Evolutionary conservation across 2,888 invertebrate species (phyloP).

Genomic region (Didymodactylos carnosus): DNA sequence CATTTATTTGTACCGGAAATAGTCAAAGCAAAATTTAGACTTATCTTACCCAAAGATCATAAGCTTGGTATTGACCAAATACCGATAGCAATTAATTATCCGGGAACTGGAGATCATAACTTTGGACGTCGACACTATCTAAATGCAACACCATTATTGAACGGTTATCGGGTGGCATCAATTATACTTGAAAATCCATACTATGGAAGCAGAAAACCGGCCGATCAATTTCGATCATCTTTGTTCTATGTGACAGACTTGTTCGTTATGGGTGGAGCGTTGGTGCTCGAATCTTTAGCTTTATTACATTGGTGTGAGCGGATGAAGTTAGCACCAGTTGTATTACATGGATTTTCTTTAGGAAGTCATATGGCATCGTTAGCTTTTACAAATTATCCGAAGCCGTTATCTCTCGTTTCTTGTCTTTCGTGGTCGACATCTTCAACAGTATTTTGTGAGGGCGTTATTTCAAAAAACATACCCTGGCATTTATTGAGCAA

Average conservation of each 20-base stretch:
- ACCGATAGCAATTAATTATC: constrained; percentile 50
- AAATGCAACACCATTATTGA: constrained; percentile 70
- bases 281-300: neutral
- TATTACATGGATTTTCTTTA: constrained; percentile 48
- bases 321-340: constrained; percentile 62
- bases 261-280: constrained; percentile 80
- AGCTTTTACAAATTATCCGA: neutral
- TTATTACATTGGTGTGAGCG: neutral
- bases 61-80: neutral
- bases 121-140: constrained; percentile 66
- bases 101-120: constrained; percentile 93
- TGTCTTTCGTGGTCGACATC: constrained; percentile 95
- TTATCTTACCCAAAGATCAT: neutral
- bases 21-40: neutral
- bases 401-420: constrained; percentile 75
- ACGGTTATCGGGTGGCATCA: constrained; percentile 70
- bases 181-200: constrained; percentile 85
- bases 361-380: neutral
- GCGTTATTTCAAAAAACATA: constrained; percentile 6
- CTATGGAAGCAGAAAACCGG: constrained; percentile 60
- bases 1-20: too few relatives aligned
- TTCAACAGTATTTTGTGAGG: constrained; percentile 65
- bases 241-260: constrained; percentile 86
- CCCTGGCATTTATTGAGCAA: constrained; percentile 5
- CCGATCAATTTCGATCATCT: constrained; percentile 62